These are phyloP conservation scores for Acanthacorydalis orientalis DNA, from an alignment of 2,888 invertebrate genomes.

Conservation along the genomic window DNA sequence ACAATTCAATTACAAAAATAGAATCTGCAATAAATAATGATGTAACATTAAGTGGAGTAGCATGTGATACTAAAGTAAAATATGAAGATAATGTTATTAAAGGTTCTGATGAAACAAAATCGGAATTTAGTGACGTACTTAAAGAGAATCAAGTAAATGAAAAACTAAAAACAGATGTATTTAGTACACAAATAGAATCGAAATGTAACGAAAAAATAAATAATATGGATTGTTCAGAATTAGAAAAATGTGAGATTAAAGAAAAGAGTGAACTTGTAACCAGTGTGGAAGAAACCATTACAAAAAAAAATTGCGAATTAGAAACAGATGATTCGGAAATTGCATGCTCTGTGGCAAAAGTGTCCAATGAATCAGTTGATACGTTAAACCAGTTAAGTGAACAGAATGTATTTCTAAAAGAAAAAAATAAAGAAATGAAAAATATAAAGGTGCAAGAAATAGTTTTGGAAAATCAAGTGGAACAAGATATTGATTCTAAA, in stretches of 20 bases:
- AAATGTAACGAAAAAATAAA: too few species aligned
- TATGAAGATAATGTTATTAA: constrained; percentile 24
- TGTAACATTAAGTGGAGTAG: not conserved
- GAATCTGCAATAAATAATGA: not conserved
- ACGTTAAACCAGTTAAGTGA: not conserved
- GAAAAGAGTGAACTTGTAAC: too few species aligned
- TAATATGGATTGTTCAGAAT: too few species aligned
- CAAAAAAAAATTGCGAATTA: too few species aligned
- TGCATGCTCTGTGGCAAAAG: too few species aligned
- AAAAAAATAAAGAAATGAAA: constrained; percentile 3
- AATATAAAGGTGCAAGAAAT: constrained; percentile 3
- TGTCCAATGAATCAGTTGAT: too few species aligned
- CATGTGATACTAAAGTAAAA: constrained; percentile 6
- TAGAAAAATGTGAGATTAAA: too few species aligned
- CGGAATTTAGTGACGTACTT: constrained; percentile 1
- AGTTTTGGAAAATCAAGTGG: not conserved
- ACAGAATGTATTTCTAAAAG: constrained; percentile 3
- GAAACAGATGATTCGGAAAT: too few species aligned
- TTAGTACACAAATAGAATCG: constrained; percentile 4
- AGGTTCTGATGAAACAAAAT: constrained; percentile 24
- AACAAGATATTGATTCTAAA: constrained; percentile 4
- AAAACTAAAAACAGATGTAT: constrained; percentile 5
- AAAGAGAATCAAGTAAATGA: constrained; percentile 1
- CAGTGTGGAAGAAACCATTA: too few species aligned
- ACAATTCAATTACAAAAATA: not conserved